Evolutionary conservation across 2,888 invertebrate genomes (phyloP).

Genomic region (Perdita meconis): DNA sequence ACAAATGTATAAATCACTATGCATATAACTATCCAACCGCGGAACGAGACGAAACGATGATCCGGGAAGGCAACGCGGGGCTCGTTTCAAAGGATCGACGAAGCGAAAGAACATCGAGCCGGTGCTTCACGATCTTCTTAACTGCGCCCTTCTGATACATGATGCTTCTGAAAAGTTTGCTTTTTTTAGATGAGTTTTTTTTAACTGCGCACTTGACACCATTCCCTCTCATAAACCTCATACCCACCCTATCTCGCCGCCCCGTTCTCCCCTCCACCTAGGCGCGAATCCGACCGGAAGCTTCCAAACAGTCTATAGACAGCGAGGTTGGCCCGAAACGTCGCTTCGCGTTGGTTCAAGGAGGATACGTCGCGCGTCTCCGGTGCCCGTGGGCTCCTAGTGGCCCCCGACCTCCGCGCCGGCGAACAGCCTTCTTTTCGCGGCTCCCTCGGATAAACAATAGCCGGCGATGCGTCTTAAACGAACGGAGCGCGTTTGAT

Average conservation of each 20-base stretch:
- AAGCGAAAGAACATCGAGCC: conserved; percentile 26
- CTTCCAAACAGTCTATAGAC: conserved; percentile 23
- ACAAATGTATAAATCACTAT: too few species aligned
- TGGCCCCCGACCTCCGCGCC: neutral
- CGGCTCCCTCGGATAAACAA: neutral
- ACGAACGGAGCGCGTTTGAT: conserved; percentile 35
- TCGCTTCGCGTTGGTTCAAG: conserved; percentile 51
- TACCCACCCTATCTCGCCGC: conserved; percentile 13
- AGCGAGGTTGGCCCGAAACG: conserved; percentile 27
- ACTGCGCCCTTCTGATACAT: conserved; percentile 54
- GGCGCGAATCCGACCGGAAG: conserved; percentile 15
- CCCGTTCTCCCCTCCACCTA: neutral
- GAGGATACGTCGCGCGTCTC: conserved; percentile 42
- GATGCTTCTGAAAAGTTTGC: conserved; percentile 62
- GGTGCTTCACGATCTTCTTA: conserved; percentile 53
- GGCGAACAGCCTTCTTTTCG: neutral
- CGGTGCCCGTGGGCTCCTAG: neutral
- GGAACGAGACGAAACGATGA: neutral
- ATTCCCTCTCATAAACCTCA: conserved; percentile 55
- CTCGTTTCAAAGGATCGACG: conserved; percentile 49
- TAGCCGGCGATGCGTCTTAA: conserved; percentile 7
- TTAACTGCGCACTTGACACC: conserved; percentile 62
- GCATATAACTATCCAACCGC: too few species aligned
- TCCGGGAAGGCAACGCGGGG: neutral
- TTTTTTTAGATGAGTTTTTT: conserved; percentile 61